Percentiles rank a stretch among this genome's conserved stretches.
phyloP scores from a whole-genome alignment of 2,888 invertebrate genomes.

The Trichacis sp. region DNA sequence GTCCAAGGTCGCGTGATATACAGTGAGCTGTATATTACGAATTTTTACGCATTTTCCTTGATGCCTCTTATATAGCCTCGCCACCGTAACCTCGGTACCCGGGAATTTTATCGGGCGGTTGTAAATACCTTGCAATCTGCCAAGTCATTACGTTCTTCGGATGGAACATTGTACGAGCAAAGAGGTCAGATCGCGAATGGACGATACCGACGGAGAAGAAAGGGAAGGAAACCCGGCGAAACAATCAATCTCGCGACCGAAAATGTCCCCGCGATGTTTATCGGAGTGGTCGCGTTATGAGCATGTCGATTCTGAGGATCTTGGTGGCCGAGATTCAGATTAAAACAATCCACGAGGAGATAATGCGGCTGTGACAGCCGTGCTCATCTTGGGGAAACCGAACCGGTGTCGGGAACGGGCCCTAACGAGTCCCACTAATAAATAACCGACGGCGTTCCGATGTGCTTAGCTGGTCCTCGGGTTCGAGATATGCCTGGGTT shows the following conservation, averaged over 20 bases:
- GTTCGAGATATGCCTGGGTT: slow-evolving; percentile 25
- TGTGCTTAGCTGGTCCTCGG: slow-evolving; percentile 14
- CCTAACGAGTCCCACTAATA: slow-evolving; percentile 65
- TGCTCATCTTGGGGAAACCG: slow-evolving; percentile 38
- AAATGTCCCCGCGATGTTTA: slow-evolving; percentile 33
- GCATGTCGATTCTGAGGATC: slow-evolving; percentile 12
- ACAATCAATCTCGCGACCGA: neutral
- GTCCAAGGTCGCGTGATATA: slow-evolving; percentile 57
- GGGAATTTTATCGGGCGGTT: too few species aligned
- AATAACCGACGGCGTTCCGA: slow-evolving; percentile 54
- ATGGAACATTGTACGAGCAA: too few species aligned
- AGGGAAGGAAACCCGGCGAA: slow-evolving; percentile 11
- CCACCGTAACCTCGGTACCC: too few species aligned
- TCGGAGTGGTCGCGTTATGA: slow-evolving; percentile 39
- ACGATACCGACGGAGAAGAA: too few species aligned
- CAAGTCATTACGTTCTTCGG: too few species aligned
- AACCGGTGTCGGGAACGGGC: slow-evolving; percentile 47
- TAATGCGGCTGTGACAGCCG: slow-evolving; percentile 60
- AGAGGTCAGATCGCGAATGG: too few species aligned
- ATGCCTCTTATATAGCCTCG: too few species aligned
- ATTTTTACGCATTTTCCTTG: too few species aligned
- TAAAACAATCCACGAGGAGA: slow-evolving; percentile 60
- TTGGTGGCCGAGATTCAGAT: slow-evolving; percentile 49
- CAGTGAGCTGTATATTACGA: slow-evolving; percentile 61
- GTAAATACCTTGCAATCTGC: too few species aligned